A percentile compares a stretch with the other conserved stretches of the same genome.
Evolutionary conservation across 2,888 invertebrate genomes (phyloP).

Genomic region (Elysia crispata): DNA sequence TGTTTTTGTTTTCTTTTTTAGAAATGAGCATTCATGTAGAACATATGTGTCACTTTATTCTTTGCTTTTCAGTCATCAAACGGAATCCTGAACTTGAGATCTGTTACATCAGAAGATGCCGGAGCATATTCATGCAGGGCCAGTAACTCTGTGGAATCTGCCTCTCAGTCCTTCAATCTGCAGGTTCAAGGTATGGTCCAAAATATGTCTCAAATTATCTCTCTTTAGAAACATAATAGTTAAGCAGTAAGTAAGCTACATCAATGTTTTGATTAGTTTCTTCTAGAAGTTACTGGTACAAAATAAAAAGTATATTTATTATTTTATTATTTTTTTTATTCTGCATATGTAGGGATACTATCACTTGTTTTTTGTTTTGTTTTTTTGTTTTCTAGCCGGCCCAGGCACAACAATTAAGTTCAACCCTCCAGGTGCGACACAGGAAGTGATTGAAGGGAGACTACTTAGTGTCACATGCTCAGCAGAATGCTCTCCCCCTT

Average conservation of each 20-base stretch:
- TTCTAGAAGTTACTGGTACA: no score
- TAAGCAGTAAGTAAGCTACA: no score
- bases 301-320: no score
- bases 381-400: not conserved
- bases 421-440: not conserved
- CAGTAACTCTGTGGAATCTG: constrained; percentile 20
- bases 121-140: constrained; percentile 38
- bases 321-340: no score
- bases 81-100: constrained; percentile 40
- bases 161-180: not conserved
- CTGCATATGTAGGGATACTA: no score
- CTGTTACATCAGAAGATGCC: not conserved
- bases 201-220: no score
- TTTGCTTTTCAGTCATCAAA: constrained; percentile 22
- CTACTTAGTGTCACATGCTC: constrained; percentile 22
- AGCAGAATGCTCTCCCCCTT: constrained; percentile 42
- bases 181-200: constrained; percentile 45
- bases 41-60: no score
- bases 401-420: not conserved
- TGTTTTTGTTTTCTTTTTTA: no score
- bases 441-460: not conserved
- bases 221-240: no score
- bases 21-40: no score
- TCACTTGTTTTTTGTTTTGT: no score
- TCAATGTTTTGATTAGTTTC: no score